Base-by-base conservation (phyloP, 2,888 invertebrate genomes). In the Micoletzkya japonica region DNA sequence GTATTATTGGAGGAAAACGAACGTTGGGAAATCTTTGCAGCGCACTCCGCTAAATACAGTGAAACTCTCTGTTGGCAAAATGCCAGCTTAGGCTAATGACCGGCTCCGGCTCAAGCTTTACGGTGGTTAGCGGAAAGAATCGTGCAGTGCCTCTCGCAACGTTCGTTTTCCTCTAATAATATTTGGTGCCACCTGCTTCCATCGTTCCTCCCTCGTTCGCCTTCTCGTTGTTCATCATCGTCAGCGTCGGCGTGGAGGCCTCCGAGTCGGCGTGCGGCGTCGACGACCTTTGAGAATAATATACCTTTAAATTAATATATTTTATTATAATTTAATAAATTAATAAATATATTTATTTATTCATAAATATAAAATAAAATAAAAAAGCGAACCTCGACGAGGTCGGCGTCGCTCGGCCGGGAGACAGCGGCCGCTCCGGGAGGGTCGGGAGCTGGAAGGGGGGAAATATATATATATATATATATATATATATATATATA, bases 241-340 rank as follows among this genome's bases (percentile, higher is more conserved):
- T 74, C 4, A 74, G 60, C 0, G 78, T 78, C 14, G 77, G 78
- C 0, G 78, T 78, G 10, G 75, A 75, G 30, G 75, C 74, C 26
- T 77, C 77, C 14, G 75, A 75, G 36, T 75, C 75, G 26, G 71
- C 74, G n/a, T 73, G 71, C 60, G 77, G 72, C 26, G 72, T 71
- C 44, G 71, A 71, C 44, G 71, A 71, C 4, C 72, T n/a, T n/a
- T 61, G 32, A 2, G 32, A 52, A n/a, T 52, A 52, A 14, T 6
- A 6, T 7, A 14, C 24, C 6, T 14, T 14, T 52, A 14, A 52
- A n/a, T 14, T 17, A 14, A 52, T 52, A 14, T 24, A 39, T 39
- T 39, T 39, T 39, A 17, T 10, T 10, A 39, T 39, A 39, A 39
- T 39, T 6, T n/a, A n/a, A n/a, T 17, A 39, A 39, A 39, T 6